Evolutionary conservation across 2,888 invertebrate species (phyloP).

Genomic region (Trichogramma evanescens): DNA sequence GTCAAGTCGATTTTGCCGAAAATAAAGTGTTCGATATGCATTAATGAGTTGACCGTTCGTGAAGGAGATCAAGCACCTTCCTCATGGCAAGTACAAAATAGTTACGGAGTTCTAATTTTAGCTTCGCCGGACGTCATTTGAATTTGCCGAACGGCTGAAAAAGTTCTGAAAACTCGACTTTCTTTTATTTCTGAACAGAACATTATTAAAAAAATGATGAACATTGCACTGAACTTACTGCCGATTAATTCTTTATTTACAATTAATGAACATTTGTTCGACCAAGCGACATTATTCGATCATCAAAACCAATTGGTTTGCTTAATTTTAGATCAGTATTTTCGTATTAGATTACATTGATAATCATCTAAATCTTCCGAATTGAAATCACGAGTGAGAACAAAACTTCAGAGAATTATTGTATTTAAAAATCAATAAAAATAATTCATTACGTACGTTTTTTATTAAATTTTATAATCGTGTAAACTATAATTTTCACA

Average conservation of each 20-base stretch:
- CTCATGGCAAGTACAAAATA: neutral
- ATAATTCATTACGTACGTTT: no score
- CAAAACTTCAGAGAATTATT: no score
- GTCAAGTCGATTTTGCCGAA: neutral
- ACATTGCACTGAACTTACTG: no score
- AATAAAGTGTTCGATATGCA: neutral
- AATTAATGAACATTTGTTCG: neutral
- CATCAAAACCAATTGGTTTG: neutral
- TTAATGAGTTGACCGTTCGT: neutral
- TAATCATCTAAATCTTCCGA: neutral
- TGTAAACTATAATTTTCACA: no score
- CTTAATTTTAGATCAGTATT: neutral
- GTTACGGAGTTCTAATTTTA: neutral
- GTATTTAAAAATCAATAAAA: no score
- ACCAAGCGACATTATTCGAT: conserved; percentile 1
- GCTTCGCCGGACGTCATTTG: neutral
- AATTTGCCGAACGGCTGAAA: neutral
- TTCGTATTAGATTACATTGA: neutral
- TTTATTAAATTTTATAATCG: no score
- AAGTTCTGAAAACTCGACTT: neutral
- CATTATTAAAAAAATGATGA: no score
- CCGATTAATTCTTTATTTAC: no score
- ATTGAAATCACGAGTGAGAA: neutral
- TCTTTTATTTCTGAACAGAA: no score
- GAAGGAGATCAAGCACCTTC: neutral